phyloP scores from a whole-genome alignment of 2,888 invertebrate species.

The Pinctada fucata region DNA sequence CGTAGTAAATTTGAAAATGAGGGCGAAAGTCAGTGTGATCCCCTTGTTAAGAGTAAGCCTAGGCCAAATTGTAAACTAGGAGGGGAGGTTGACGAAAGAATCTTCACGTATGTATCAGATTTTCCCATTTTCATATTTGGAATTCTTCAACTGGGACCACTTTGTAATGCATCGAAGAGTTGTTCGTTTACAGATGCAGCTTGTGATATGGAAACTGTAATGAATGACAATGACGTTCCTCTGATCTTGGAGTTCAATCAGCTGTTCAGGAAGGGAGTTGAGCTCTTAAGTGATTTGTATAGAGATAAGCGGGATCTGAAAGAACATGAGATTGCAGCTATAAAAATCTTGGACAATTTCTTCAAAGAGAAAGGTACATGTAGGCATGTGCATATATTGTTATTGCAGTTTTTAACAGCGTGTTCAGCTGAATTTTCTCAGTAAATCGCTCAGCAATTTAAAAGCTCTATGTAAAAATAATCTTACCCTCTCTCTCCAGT shows the following conservation, averaged over 20 bases:
- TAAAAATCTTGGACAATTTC: slow-evolving; percentile 14
- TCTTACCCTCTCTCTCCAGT: too few relatives aligned
- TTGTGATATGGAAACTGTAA: neutral
- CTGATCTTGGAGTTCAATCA: slow-evolving; percentile 6
- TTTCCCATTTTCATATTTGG: neutral
- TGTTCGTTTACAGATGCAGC: neutral
- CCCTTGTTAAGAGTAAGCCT: too few relatives aligned
- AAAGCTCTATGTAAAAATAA: too few relatives aligned
- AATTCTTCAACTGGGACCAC: neutral
- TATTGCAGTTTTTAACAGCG: too few relatives aligned
- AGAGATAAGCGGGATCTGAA: neutral
- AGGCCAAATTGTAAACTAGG: too few relatives aligned
- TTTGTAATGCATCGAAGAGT: neutral
- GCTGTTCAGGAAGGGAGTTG: slow-evolving; percentile 5
- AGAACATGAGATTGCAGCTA: slow-evolving; percentile 4
- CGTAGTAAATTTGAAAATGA: too few relatives aligned
- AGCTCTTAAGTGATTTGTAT: slow-evolving; percentile 2
- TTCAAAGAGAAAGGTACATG: slow-evolving; percentile 21
- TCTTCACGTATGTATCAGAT: too few relatives aligned
- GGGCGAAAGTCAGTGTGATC: too few relatives aligned
- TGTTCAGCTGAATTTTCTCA: too few relatives aligned
- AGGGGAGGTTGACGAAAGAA: too few relatives aligned
- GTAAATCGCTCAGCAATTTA: too few relatives aligned
- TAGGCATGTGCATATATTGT: too few relatives aligned
- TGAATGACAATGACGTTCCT: neutral